Evolutionary conservation across 2,888 invertebrate species (phyloP).

Genomic region (Sclerodermus sp.): DNA sequence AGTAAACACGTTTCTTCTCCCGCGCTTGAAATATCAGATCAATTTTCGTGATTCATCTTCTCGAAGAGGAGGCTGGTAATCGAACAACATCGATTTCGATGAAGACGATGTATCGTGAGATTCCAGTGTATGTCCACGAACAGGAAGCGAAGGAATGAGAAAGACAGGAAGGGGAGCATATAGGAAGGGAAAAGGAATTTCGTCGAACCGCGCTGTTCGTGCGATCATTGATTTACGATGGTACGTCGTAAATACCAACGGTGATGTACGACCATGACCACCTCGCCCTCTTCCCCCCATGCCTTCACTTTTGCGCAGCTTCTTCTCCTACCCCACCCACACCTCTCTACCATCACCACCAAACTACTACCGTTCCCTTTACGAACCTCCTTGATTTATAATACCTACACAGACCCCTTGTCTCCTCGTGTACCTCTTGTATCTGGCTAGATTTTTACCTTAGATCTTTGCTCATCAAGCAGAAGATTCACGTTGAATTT

Average conservation of each 20-base stretch:
- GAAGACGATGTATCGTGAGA: constrained; percentile 14
- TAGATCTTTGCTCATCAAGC: constrained; percentile 5
- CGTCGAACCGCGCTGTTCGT: constrained; percentile 36
- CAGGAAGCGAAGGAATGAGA: constrained; percentile 21
- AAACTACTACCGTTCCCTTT: constrained; percentile 25
- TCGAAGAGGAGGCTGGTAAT: neutral
- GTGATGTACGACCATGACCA: constrained; percentile 40
- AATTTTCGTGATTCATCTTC: neutral
- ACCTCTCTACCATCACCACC: constrained; percentile 7
- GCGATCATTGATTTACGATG: constrained; percentile 47
- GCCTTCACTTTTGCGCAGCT: constrained; percentile 5
- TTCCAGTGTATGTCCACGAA: constrained; percentile 14
- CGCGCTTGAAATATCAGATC: too few species aligned
- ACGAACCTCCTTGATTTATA: constrained; percentile 41
- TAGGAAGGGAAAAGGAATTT: constrained; percentile 39
- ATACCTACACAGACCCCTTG: constrained; percentile 28
- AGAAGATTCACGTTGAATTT: neutral
- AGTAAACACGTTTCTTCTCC: too few species aligned
- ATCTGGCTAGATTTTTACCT: constrained; percentile 22
- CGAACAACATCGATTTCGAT: constrained; percentile 19
- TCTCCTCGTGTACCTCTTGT: constrained; percentile 17
- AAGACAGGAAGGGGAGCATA: constrained; percentile 22
- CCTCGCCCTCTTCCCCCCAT: constrained; percentile 13
- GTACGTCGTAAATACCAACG: constrained; percentile 41
- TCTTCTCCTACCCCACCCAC: constrained; percentile 6